Evolutionary conservation across 2,888 invertebrate species (phyloP).

Genomic region (Byasa hedistus): DNA sequence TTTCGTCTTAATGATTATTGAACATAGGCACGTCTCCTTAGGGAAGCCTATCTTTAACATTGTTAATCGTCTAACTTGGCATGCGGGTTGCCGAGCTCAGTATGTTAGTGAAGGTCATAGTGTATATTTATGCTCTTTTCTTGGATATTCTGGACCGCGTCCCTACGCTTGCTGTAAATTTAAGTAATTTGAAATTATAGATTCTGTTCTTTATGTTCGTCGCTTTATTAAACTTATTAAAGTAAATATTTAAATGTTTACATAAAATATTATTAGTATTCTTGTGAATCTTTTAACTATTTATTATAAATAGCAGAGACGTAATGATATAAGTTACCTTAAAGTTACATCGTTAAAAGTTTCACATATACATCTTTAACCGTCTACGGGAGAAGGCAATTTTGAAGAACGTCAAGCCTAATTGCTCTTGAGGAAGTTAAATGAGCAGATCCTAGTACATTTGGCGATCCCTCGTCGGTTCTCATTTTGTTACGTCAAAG

Average conservation of each 20-base stretch:
- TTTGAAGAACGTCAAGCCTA: constrained; percentile 15
- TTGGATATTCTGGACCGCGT: too few species aligned
- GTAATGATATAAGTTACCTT: constrained; percentile 5
- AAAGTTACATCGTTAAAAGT: constrained; percentile 24
- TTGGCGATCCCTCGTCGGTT: constrained; percentile 11
- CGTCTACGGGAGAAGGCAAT: constrained; percentile 12
- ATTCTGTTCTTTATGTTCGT: too few species aligned
- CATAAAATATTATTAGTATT: background rate
- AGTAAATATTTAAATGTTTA: background rate
- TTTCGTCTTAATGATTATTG: too few species aligned
- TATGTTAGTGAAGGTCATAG: too few species aligned
- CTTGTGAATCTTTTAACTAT: background rate
- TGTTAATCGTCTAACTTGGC: too few species aligned
- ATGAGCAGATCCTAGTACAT: constrained; percentile 19
- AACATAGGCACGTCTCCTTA: too few species aligned
- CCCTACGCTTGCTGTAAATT: too few species aligned
- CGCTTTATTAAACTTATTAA: too few species aligned
- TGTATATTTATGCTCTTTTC: too few species aligned
- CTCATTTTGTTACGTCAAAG: background rate
- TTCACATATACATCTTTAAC: constrained; percentile 7
- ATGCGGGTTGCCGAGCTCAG: too few species aligned
- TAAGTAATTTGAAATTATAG: too few species aligned
- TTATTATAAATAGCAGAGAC: background rate
- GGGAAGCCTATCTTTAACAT: too few species aligned
- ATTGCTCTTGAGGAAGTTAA: constrained; percentile 23